Evolutionary conservation across 2,888 invertebrate genomes (phyloP), one percentile per base, ranked within the genome.

Genomic region (Penaeus monodon): DNA sequence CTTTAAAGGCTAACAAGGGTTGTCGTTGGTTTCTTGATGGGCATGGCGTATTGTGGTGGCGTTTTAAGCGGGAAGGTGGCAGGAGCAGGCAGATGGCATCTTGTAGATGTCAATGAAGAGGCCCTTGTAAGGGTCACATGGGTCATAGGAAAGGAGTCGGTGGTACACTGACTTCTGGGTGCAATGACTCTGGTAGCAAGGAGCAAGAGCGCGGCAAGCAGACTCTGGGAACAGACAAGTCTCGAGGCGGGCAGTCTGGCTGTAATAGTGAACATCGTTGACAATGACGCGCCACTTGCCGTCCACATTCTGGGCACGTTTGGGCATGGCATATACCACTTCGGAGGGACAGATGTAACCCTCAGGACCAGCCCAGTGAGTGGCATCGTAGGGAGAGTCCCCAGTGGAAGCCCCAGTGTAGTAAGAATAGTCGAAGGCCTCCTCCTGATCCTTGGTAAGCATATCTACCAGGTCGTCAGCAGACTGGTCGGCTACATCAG

Each of bases 91-190:
- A 14, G 91, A 91, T 10, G 92, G 92, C 38, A 92, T 88, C 64
- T 91, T 90, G 90, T 91, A 92, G n/a, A 91, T 90, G 88, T 92
- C 92, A 64, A 91, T 91, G 90, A 91, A 92, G 77, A 92, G 90
- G 0, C 92, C 92, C 83, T 88, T 90, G 88, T 91, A 90, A 38
- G 91, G 89, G 66, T 91, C 90, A 65, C 91, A 91, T n/a, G 91
- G 91, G 80, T 91, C 91, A 65, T 84, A 90, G 74, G 91, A 91
- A 22, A 91, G 90, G 86, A 91, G 87, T 49, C 91, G 90, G 88
- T 91, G 91, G 89, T 91, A 91, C 82, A 90, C 89, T 77, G 89
- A 91, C 90, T 91, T 91, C 88, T 91, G 91, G 33, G 90, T 86
- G 84, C 91, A 91, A 78, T 88, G 84, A 80, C 91, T 91, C 73